phyloP scores from a whole-genome alignment of 2,888 invertebrate genomes.

The Acanthoscelides obtectus region DNA sequence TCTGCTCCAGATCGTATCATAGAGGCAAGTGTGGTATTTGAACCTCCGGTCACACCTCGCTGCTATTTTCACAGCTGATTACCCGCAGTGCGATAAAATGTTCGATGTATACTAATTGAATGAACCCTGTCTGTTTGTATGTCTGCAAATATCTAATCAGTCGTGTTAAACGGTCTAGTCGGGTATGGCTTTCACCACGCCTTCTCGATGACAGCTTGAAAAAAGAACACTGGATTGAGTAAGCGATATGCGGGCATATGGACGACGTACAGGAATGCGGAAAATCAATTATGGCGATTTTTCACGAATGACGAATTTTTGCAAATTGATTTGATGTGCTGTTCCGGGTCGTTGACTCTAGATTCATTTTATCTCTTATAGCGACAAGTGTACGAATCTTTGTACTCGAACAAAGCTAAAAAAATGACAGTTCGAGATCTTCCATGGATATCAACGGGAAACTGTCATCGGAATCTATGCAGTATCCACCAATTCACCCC shows the following conservation, averaged over 20 bases:
- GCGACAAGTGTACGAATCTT: too few species aligned
- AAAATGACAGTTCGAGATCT: too few species aligned
- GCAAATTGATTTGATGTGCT: background rate
- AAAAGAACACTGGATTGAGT: background rate
- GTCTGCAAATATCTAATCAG: background rate
- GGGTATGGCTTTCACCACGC: background rate
- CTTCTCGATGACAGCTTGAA: background rate
- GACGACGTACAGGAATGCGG: background rate
- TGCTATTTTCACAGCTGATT: background rate
- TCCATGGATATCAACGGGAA: too few species aligned
- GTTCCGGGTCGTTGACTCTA: background rate
- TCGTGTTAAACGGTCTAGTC: background rate
- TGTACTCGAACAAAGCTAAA: too few species aligned
- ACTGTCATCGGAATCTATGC: too few species aligned
- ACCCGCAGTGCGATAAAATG: background rate
- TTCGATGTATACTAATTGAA: background rate
- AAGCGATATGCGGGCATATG: background rate
- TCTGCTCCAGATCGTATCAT: too few species aligned
- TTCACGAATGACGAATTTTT: background rate
- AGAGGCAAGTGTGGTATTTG: too few species aligned
- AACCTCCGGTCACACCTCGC: background rate
- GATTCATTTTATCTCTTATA: too few species aligned
- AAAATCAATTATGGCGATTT: background rate
- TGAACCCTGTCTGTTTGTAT: background rate
- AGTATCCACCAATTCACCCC: too few species aligned